phyloP scores from a whole-genome alignment of 2,888 invertebrate species.

The Drosophila nr. medialis region DNA sequence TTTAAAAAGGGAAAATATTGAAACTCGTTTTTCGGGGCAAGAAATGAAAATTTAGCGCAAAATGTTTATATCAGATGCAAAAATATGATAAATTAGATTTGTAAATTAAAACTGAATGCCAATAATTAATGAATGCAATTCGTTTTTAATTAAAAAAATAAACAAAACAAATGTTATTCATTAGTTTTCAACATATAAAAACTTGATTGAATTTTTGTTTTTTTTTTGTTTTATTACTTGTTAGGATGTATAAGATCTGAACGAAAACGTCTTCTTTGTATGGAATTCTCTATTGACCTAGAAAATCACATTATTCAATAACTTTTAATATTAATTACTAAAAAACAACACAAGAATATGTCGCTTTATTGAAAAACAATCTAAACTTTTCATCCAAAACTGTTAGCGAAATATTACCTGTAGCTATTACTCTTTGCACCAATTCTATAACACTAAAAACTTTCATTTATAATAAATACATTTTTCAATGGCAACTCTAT shows the following conservation, averaged over 20 bases:
- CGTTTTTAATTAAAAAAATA: neutral
- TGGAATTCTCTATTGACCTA: neutral
- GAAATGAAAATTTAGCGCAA: slow-evolving; percentile 1
- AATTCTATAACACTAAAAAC: slow-evolving; percentile 33
- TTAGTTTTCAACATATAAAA: neutral
- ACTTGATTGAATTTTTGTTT: neutral
- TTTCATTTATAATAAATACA: slow-evolving; percentile 57
- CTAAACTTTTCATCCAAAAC: neutral
- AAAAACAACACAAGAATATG: neutral
- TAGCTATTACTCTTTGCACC: neutral
- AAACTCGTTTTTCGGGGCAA: slow-evolving; percentile 6
- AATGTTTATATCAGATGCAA: neutral
- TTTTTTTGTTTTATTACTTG: too few species aligned
- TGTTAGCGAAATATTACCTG: neutral
- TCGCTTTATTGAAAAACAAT: neutral
- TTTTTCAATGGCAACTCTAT: slow-evolving; percentile 74
- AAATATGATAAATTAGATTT: neutral
- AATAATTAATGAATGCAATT: neutral
- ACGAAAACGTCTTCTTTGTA: neutral
- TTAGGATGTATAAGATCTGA: neutral
- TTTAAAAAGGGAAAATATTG: slow-evolving; percentile 26
- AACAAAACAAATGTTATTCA: neutral
- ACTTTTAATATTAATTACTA: neutral
- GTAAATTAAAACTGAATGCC: neutral
- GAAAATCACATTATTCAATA: neutral